Base-by-base conservation (phyloP, 1,140 invertebrate species). In the Triops cancriformis region DNA sequence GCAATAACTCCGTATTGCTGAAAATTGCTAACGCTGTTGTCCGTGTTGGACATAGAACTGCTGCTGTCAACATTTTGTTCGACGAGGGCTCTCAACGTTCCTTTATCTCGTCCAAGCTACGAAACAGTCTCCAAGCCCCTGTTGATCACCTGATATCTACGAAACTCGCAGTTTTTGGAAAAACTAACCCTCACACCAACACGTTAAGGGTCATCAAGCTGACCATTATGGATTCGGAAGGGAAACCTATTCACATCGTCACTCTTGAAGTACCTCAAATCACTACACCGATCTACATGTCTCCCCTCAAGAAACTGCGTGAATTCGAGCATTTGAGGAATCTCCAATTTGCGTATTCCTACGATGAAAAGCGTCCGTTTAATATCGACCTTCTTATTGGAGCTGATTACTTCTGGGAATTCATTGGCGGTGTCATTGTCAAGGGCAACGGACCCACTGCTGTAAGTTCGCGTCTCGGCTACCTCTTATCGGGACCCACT, bases 261-360 rank as follows among this genome's bases (percentile, higher is more conserved):
- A 42, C 28, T 75, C 28, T 75, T 11, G 74, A 75, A 75, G 74
- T 75, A 41, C n/a, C n/a, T n/a, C n/a, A n/a, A n/a, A n/a, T n/a
- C n/a, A n/a, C n/a, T n/a, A n/a, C n/a, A n/a, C n/a, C 74, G 26
- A 26, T 75, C 74, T 42, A 4, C 23, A 3, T 75, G 2, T 11
- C 26, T 42, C n/a, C 6, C 28, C 28, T 42, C 42, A 31, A 75
- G 42, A 31, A 41, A 43, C 74, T 75, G 11, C 74, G 74, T 11
- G 43, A 75, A 26, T 37, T 75, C 1, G 18, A 31, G 11, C 74
- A 75, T 75, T 43, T 75, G 23, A 75, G 43, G 23, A 75, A 75
- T 26, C 7, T 75, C 3, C 74, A 12, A 28, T 43, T 75, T 12
- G 37, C 74, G 11, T 26, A 75, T 0, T 43, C 74, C 11, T 12